phyloP scores from a whole-genome alignment of 2,888 invertebrate genomes.

The Amblyjoppa fuscipennis region DNA sequence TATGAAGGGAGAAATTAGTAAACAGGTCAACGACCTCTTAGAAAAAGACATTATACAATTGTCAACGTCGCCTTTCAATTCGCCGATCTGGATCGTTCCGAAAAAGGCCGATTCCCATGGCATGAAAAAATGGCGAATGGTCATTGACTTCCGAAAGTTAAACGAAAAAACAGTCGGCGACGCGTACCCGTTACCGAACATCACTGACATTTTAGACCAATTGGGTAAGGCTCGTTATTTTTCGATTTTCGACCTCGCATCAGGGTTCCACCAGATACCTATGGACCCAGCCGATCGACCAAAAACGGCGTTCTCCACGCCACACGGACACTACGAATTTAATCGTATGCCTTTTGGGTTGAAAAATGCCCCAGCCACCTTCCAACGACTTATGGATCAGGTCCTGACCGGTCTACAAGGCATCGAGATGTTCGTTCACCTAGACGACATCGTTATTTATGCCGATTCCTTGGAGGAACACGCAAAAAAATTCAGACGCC shows the following conservation, averaged over 20 bases:
- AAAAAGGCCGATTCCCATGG: too few species aligned
- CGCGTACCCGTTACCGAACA: too few species aligned
- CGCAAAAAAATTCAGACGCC: not conserved
- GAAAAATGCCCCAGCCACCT: too few species aligned
- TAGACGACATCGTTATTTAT: too few species aligned
- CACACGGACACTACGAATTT: constrained; percentile 18
- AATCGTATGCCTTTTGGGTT: too few species aligned
- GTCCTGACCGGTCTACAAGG: too few species aligned
- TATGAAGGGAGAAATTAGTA: not conserved
- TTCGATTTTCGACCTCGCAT: constrained; percentile 43
- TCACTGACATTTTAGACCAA: constrained; percentile 9
- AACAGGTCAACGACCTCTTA: not conserved
- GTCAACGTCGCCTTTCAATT: not conserved
- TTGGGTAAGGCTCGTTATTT: constrained; percentile 25
- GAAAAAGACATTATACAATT: not conserved
- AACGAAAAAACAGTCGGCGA: too few species aligned
- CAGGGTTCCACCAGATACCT: not conserved
- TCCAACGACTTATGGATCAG: too few species aligned
- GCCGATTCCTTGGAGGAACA: constrained; percentile 29
- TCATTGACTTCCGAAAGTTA: too few species aligned
- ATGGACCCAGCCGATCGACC: constrained; percentile 26
- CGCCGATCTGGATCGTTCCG: too few species aligned
- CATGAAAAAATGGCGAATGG: too few species aligned
- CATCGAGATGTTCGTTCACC: too few species aligned
- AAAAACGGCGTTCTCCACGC: constrained; percentile 16